phyloP scores from a whole-genome alignment of 2,888 invertebrate genomes.

The Tachina lurida region DNA sequence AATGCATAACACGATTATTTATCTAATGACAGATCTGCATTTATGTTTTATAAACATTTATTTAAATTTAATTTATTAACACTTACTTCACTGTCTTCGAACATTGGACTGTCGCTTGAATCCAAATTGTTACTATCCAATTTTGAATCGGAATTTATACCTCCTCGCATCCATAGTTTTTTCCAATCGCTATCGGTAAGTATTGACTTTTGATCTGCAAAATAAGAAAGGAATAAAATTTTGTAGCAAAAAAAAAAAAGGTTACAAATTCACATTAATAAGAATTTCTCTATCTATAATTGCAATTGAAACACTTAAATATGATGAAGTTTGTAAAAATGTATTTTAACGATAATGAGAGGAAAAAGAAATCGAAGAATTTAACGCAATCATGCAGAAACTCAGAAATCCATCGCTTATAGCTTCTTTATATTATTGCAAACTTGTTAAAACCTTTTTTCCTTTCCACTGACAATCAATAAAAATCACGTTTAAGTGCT shows the following conservation, averaged over 20 bases:
- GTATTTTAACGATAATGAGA: constrained; percentile 17
- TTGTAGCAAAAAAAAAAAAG: background rate
- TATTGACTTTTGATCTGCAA: constrained; percentile 83
- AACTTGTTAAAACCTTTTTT: constrained; percentile 18
- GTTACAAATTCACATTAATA: too few relatives aligned
- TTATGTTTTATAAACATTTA: too few relatives aligned
- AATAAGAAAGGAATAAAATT: background rate
- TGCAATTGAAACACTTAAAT: background rate
- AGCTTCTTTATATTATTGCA: background rate
- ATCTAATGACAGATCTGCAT: too few relatives aligned
- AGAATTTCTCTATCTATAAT: background rate
- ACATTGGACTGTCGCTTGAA: constrained; percentile 83
- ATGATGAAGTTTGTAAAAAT: constrained; percentile 10
- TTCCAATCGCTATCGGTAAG: constrained; percentile 83
- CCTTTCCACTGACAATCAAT: constrained; percentile 35
- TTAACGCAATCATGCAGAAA: constrained; percentile 33
- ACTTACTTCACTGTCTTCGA: constrained; percentile 83
- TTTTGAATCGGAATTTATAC: constrained; percentile 82
- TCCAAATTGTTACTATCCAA: constrained; percentile 82
- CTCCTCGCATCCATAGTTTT: constrained; percentile 83
- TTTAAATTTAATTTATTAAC: constrained; percentile 25
- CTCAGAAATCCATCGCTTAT: constrained; percentile 13
- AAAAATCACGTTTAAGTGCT: constrained; percentile 42
- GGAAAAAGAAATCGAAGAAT: constrained; percentile 13
- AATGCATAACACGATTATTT: too few relatives aligned